Base-by-base conservation (phyloP, 2,888 invertebrate species). In the Harpalus rufipes region DNA sequence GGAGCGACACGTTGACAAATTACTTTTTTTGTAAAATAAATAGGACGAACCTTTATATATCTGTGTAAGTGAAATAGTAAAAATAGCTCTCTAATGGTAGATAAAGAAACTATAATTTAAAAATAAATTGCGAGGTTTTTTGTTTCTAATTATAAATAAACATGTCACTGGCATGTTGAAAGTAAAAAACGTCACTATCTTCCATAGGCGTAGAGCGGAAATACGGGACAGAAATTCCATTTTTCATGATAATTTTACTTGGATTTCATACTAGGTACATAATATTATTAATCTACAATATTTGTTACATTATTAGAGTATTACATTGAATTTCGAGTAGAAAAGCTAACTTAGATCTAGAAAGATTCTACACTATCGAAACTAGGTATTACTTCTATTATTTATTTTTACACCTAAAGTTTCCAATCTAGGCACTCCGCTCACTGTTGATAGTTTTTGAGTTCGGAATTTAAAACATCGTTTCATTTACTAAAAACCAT, bases 141-240 rank as follows among this genome's bases (percentile, higher is more conserved):
- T 41, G 72, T 18, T 74, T 74, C 72, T 74, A 74, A 74, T 74
- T 74, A 74, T 74, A 74, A 74, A 74, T 44, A 74, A 74, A 44
- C 72, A 74, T 74, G 44, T 74, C 44, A 74, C 72, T 18, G 18
- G 21, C 44, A 74, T 51, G 72, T 74, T 41, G 72, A 10, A 18
- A 12, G 51, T 74, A 74, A 74, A 74, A 74, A 74, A 68, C 32
- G 44, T 18, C 8, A 5, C 16, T 74, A 44, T 32, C 18, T 7
- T 10, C 16, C 72, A 74, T 74, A 44, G 51, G 51, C 72, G 72
- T 74, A 18, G 44, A 74, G 44, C 5, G 2, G 44, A 51, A 32
- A 51, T 51, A 12, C 6, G 32, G 1, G 12, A 10, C 12, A 12
- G 10, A 5, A 44, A 44, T 10, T 44, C 5, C 8, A 0, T 4